phyloP scores from a whole-genome alignment of 2,113 vertebrate species.

The Chelonoidis abingdonii region DNA sequence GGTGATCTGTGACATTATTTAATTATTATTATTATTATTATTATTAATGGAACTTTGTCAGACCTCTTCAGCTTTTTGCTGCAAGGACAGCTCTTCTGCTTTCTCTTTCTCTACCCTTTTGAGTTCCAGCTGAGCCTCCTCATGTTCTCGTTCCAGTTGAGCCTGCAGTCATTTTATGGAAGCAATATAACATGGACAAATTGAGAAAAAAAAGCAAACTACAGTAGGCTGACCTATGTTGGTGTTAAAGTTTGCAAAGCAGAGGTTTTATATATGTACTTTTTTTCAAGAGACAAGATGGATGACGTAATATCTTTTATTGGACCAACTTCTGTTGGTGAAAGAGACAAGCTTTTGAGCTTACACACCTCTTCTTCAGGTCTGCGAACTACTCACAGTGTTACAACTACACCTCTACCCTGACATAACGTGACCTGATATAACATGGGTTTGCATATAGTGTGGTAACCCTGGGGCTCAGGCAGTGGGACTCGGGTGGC shows the following conservation, averaged over 20 bases:
- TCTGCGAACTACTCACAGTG: neutral
- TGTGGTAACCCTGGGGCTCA: too few relatives aligned
- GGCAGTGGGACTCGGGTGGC: too few relatives aligned
- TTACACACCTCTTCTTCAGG: neutral
- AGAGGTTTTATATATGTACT: neutral
- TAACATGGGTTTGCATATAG: too few relatives aligned
- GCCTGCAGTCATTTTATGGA: constrained; percentile 26
- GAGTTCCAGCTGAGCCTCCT: constrained; percentile 62
- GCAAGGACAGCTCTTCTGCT: constrained; percentile 76
- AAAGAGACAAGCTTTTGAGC: neutral
- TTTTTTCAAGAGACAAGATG: neutral
- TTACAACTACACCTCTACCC: neutral
- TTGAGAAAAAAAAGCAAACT: accelerated
- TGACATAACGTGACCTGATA: too few relatives aligned
- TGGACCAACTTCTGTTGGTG: neutral
- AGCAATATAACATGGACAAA: neutral
- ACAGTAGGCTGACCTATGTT: neutral
- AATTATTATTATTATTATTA: neutral
- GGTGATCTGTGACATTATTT: neutral
- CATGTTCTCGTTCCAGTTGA: constrained; percentile 57
- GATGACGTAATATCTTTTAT: neutral
- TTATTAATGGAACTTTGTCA: neutral
- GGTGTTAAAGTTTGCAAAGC: neutral
- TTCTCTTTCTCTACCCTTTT: constrained; percentile 68
- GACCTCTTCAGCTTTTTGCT: constrained; percentile 59